phyloP scores from a whole-genome alignment of 2,888 invertebrate genomes.

The Ectemnius lituratus region DNA sequence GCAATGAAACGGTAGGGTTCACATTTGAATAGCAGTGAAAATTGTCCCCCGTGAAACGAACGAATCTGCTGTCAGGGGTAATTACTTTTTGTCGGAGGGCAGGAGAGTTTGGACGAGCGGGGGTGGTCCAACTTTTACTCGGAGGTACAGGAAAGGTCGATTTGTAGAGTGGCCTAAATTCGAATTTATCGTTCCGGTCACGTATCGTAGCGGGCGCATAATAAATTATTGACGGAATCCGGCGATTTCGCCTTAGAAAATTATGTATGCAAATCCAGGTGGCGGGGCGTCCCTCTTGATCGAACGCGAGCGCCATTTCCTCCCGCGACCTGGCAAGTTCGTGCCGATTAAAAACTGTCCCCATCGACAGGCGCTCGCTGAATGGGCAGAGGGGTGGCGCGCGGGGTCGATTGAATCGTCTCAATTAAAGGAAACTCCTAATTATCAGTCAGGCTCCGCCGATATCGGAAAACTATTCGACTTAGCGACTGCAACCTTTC shows the following conservation, averaged over 20 bases:
- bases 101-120: not conserved
- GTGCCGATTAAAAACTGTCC: conserved; percentile 56
- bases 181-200: conserved; percentile 33
- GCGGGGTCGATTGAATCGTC: conserved; percentile 66
- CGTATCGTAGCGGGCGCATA: conserved; percentile 47
- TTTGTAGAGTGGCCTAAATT: conserved; percentile 1
- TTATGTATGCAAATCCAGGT: conserved; percentile 54
- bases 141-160: not conserved
- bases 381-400: conserved; percentile 12
- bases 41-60: not conserved
- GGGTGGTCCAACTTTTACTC: conserved; percentile 10
- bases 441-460: conserved; percentile 66
- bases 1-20: not conserved
- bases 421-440: conserved; percentile 72
- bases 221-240: conserved; percentile 57
- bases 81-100: conserved; percentile 11
- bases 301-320: conserved; percentile 31
- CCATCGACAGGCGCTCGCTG: conserved; percentile 18
- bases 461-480: conserved; percentile 74
- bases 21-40: conserved; percentile 3
- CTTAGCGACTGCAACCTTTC: conserved; percentile 56
- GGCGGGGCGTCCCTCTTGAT: conserved; percentile 24
- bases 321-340: conserved; percentile 13
- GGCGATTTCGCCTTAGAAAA: conserved; percentile 37
- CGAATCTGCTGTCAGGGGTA: conserved; percentile 7